Evolutionary conservation across 2,888 invertebrate genomes (phyloP).

Genomic region (Andrena chrysosceles): DNA sequence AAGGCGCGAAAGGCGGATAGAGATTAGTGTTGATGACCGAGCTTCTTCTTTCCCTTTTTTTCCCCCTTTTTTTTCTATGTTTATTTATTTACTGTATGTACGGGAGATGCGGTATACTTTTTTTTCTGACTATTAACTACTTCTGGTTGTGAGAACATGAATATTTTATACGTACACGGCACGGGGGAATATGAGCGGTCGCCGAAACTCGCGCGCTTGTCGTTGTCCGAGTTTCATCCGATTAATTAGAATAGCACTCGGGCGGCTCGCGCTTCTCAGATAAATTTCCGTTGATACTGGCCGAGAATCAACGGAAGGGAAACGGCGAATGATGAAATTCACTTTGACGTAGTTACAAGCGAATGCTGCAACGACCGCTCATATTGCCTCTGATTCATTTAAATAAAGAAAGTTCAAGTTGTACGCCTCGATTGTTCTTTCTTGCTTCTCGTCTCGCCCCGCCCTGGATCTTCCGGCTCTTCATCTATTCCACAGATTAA

Average conservation of each 20-base stretch:
- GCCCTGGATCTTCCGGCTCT: background rate
- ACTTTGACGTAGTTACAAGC: conserved; percentile 44
- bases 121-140: conserved; percentile 58
- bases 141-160: conserved; percentile 71
- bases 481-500: background rate
- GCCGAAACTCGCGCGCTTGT: conserved; percentile 34
- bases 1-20: conserved; percentile 7
- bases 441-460: conserved; percentile 14
- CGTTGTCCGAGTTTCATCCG: conserved; percentile 23
- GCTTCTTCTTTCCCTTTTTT: conserved; percentile 43
- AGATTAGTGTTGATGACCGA: conserved; percentile 41
- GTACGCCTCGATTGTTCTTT: conserved; percentile 24
- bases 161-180: conserved; percentile 65
- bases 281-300: conserved; percentile 38
- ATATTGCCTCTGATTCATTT: conserved; percentile 60
- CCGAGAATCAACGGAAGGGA: background rate
- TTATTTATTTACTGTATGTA: conserved; percentile 67
- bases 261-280: conserved; percentile 15
- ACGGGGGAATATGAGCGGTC: conserved; percentile 57
- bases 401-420: conserved; percentile 67
- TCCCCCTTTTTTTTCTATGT: conserved; percentile 44
- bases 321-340: background rate
- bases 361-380: conserved; percentile 36
- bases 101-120: conserved; percentile 47
- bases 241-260: conserved; percentile 51